These are phyloP conservation scores for Acyrthosiphon pisum DNA, from an alignment of 1,140 invertebrate species.

Conservation along the genomic window DNA sequence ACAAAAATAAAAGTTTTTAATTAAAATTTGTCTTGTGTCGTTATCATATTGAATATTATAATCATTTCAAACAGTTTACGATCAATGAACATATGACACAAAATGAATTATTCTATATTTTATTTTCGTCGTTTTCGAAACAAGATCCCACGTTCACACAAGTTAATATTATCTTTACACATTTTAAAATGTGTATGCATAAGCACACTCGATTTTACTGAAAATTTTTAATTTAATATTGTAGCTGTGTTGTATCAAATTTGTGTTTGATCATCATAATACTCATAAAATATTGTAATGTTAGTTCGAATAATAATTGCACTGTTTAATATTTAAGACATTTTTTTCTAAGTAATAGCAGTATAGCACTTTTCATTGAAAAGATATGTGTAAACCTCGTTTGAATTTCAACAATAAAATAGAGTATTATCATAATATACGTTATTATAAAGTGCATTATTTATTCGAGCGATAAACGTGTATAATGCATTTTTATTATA, in stretches of 20 bases:
- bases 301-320: not conserved
- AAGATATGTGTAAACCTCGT: not conserved
- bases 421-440: not conserved
- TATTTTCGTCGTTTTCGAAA: not conserved
- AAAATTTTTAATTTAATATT: not conserved
- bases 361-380: not conserved
- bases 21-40: slow-evolving; percentile 5
- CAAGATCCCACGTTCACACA: not conserved
- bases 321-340: not conserved
- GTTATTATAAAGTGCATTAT: slow-evolving; percentile 33
- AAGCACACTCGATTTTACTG: not conserved
- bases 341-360: not conserved
- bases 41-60: not conserved
- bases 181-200: not conserved
- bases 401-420: slow-evolving; percentile 37
- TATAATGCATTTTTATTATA: slow-evolving; percentile 21
- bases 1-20: slow-evolving; percentile 33
- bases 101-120: not conserved
- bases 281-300: no score
- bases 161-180: not conserved
- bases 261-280: not conserved
- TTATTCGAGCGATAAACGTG: not conserved
- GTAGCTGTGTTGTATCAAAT: not conserved
- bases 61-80: not conserved
- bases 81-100: not conserved